These are phyloP conservation scores for Stomatorhinus walkeri DNA, from an alignment of 2,797 vertebrate genomes.

Conservation along the genomic window DNA sequence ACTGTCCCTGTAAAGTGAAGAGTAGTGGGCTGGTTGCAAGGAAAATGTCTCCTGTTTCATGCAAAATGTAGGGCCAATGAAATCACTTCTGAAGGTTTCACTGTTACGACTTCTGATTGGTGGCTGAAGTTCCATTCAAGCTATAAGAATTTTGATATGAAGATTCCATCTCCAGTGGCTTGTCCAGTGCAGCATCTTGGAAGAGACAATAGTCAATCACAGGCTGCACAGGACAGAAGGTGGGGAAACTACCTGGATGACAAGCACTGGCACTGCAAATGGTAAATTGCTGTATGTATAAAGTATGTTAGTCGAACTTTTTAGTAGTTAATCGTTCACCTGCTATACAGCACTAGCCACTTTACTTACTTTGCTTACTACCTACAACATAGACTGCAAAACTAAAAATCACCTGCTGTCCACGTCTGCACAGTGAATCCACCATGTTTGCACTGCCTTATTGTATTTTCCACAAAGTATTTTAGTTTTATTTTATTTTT, in stretches of 20 bases:
- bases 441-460: not conserved
- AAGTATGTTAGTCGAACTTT: not conserved
- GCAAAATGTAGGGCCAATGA: not conserved
- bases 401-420: not conserved
- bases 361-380: not conserved
- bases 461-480: not conserved
- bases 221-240: not conserved
- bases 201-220: not conserved
- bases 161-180: not conserved
- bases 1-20: not conserved
- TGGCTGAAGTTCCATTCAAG: not conserved
- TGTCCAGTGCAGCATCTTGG: not conserved
- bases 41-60: not conserved
- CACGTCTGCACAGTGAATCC: not conserved
- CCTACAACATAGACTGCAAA: not conserved
- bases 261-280: not conserved
- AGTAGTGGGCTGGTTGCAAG: not conserved
- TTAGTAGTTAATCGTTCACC: not conserved
- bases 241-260: not conserved
- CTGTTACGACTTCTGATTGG: not conserved
- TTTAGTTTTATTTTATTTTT: not conserved
- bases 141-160: not conserved
- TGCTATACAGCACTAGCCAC: not conserved
- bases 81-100: not conserved
- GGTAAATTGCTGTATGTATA: not conserved